Base-by-base conservation (phyloP, 1,140 invertebrate species). In the Carposina sasakii region DNA sequence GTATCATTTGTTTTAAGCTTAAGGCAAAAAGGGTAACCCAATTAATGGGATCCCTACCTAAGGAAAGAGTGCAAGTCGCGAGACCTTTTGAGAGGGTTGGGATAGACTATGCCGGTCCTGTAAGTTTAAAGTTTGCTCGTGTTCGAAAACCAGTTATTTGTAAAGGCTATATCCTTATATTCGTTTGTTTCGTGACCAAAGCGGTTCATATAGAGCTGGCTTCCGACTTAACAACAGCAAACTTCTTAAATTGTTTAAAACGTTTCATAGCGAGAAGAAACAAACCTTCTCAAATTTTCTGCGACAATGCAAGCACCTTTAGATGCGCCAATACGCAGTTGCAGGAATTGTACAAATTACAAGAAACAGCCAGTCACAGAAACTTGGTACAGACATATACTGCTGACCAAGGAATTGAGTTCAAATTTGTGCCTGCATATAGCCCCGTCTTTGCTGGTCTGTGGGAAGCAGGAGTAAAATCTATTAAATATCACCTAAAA, bases 191-290 rank as follows among this genome's bases (percentile, higher is more conserved):
- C 5, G 40, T 22, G 9, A 51, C 52, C 10, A 60, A 53, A 13
- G 59, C 65, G 6, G 33, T 68, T 13, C 60, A 71, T 36, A 19
- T 70, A 1, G 63, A 70, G 20, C 12, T 57, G 0, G 49, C 57
- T 1, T 16, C 16, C 5, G 30, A 55, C 16, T 19, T 52, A 8
- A 52, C 52, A 0, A 47, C 50, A 1, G 54, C 58, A 13, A 28
- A 42, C 2, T 77, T 82, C 53, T 39, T 79, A 6, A 55, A 58
- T 36, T 58, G 66, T 5, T 47, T 81, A 4, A 45, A 63, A 15
- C 21, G 76, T 23, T 28, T 28, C 12, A 28, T 28, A 28, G 24
- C 24, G 6, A 28, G 24, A 12, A 5, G 24, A 28, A 28, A 12
- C 12, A 28, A 6, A 28, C 24, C 24, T 28, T 6, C 12, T 28